phyloP scores from a whole-genome alignment of 2,797 vertebrate genomes.

The Microtus obscurus region DNA sequence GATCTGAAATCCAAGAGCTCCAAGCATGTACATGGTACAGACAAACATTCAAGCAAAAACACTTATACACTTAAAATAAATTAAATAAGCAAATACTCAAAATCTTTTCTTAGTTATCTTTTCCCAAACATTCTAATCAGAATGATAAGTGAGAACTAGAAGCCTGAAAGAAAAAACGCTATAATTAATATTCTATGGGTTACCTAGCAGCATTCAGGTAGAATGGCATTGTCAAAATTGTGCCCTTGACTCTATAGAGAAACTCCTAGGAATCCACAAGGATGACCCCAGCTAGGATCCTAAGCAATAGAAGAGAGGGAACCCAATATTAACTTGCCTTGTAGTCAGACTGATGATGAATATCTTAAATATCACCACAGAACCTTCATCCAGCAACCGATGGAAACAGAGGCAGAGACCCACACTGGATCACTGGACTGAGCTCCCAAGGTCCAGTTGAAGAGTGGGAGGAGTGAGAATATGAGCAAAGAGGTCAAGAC shows the following conservation, averaged over 20 bases:
- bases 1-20: neutral
- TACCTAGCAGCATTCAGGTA: neutral
- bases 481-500: too few relatives aligned
- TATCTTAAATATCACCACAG: too few relatives aligned
- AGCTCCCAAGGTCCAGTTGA: too few relatives aligned
- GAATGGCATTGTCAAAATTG: conserved; percentile 44
- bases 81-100: neutral
- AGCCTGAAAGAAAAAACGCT: neutral
- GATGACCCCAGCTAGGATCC: too few relatives aligned
- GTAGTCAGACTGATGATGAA: too few relatives aligned
- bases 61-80: neutral
- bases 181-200: conserved; percentile 48
- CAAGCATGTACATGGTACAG: neutral
- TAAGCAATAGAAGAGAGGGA: too few relatives aligned
- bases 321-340: too few relatives aligned
- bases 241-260: neutral
- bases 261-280: too few relatives aligned
- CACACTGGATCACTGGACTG: too few relatives aligned
- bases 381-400: too few relatives aligned
- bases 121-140: conserved; percentile 27
- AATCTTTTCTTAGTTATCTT: conserved; percentile 29
- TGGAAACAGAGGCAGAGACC: too few relatives aligned
- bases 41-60: neutral
- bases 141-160: neutral
- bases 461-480: too few relatives aligned